Conservation (phyloP, 1,140 invertebrate species). For the Drosophila quadrilineata region DNA sequence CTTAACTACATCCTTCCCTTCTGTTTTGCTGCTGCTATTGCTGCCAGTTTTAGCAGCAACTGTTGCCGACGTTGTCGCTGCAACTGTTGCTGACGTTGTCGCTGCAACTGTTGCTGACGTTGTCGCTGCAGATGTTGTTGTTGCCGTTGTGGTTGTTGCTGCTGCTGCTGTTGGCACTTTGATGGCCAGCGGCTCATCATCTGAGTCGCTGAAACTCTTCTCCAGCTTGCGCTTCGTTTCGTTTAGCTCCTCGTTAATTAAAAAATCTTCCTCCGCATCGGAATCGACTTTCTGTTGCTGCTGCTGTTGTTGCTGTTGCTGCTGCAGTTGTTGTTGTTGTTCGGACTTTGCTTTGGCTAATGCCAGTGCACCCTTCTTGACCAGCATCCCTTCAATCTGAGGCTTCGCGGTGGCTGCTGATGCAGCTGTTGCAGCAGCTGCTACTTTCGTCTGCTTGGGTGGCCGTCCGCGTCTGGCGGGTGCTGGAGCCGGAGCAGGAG, state of each 20-base stretch:
- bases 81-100: neutral
- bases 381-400: conserved; percentile 74
- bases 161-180: conserved; percentile 80
- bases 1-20: neutral
- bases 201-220: conserved; percentile 83
- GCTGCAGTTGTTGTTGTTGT: conserved; percentile 51
- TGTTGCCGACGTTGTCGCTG: neutral
- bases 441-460: conserved; percentile 51
- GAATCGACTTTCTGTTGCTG: conserved; percentile 66
- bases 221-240: conserved; percentile 81
- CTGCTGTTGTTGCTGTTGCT: conserved; percentile 49
- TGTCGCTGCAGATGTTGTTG: conserved; percentile 21
- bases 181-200: conserved; percentile 83
- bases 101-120: conserved; percentile 3
- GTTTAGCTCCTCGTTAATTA: conserved; percentile 74
- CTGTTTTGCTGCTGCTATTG: neutral
- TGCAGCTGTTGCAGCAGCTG: neutral
- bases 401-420: conserved; percentile 35
- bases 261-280: conserved; percentile 77
- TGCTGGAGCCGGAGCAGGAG: neutral
- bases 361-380: conserved; percentile 69
- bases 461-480: conserved; percentile 59
- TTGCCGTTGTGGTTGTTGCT: conserved; percentile 25
- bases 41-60: neutral
- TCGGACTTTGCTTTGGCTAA: conserved; percentile 63